Base-by-base conservation (phyloP, 1,140 invertebrate species). In the Meloidogyne exigua region DNA sequence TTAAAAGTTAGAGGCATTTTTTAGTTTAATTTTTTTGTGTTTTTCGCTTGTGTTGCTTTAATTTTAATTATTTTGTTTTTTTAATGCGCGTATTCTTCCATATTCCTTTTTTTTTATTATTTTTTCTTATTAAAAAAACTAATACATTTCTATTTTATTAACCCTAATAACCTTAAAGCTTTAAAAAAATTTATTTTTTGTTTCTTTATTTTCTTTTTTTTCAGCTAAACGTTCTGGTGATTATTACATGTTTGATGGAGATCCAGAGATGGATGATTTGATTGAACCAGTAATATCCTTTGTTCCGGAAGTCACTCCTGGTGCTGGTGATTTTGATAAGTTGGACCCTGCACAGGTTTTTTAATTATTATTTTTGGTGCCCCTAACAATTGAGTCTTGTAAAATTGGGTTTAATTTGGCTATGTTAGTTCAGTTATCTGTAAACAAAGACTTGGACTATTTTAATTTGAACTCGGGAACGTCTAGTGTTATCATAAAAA, bases 181-280 rank as follows among this genome's bases (percentile, higher is more conserved):
- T 18, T 25, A 68, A 75, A 57, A 57, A 7, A 57, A n/a, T 57
- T 57, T 57, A 5, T 57, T n/a, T 21, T n/a, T 57, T n/a, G 7
- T 12, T 42, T 0, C 21, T 68, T 21, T 26, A 26, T 36, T 63
- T 36, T 67, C 1, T 28, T 11, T 82, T 57, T 68, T 85, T 87
- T 79, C 72, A 87, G 85, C 85, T 4, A 87, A 87, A 80, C 76
- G 85, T 39, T 77, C 86, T 68, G 85, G 85, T n/a, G 85, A 87
- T 65, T 87, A 88, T 73, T 87, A 88, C 74, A 87, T 87, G 85
- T 87, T 87, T 71, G 79, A 88, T 15, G 86, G 88, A 65, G 84
- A 85, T 62, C 86, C 85, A 10, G 69, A 72, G 73, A 69, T 42
- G 73, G 82, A 82, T 25, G 79, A 81, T 23, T 32, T 83, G 21